Percentiles rank a stretch among this genome's conserved stretches.
Conservation (phyloP, 2,797 vertebrate species). For the Urosaurus nigricauda region DNA sequence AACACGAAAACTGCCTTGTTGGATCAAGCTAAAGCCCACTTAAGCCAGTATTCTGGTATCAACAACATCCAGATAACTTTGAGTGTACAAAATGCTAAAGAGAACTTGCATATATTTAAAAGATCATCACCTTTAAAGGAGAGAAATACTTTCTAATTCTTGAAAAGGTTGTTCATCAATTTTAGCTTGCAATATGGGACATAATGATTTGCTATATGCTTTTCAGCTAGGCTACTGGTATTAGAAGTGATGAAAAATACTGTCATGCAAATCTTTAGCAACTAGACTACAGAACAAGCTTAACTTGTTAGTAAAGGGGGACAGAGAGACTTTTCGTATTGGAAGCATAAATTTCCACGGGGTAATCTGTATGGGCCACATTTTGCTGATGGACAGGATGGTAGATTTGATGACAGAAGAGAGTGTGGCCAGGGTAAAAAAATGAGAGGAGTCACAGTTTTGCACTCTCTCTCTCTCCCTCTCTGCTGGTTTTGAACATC, state of each 20-base stretch:
- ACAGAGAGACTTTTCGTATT: not conserved
- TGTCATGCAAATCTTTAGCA: not conserved
- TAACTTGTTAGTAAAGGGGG: not conserved
- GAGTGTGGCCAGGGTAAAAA: too few species aligned
- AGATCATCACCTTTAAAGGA: not conserved
- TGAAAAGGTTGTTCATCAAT: not conserved
- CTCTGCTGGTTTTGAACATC: not conserved
- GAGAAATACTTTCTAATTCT: not conserved
- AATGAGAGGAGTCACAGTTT: not conserved
- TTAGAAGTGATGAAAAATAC: conserved; percentile 8
- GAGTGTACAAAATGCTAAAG: not conserved
- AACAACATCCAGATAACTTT: not conserved
- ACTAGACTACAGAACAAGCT: not conserved
- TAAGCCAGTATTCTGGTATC: not conserved
- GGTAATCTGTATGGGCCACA: not conserved
- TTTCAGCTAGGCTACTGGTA: not conserved
- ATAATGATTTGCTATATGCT: not conserved
- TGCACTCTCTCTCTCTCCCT: not conserved
- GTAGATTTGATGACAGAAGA: not conserved
- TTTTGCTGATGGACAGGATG: not conserved
- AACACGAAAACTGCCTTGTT: not conserved
- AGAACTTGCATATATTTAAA: not conserved
- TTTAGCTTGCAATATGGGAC: not conserved
- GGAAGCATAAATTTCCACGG: not conserved
- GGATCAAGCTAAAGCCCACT: not conserved